phyloP scores from a whole-genome alignment of 2,113 vertebrate species.

The Phalacrocorax aristotelis region DNA sequence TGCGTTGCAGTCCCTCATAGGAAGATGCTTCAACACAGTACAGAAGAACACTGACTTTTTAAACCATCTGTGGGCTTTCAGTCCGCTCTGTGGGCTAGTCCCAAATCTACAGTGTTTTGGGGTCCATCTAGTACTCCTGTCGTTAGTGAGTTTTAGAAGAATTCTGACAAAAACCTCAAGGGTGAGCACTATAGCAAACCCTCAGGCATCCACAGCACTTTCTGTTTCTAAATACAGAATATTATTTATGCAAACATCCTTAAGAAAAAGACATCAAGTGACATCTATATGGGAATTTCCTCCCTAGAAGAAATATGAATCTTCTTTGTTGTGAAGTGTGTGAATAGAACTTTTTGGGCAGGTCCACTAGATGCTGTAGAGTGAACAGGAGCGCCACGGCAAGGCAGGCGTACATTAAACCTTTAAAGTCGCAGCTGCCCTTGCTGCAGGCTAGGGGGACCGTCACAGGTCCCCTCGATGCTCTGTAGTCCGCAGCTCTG shows the following conservation, averaged over 20 bases:
- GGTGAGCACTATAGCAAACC: not conserved
- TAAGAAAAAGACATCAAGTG: not conserved
- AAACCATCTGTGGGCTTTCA: not conserved
- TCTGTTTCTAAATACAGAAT: not conserved
- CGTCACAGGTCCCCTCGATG: not conserved
- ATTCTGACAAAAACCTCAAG: not conserved
- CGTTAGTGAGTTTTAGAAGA: not conserved
- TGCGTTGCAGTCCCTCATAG: accelerated
- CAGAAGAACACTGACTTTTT: too few species aligned
- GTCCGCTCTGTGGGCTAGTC: not conserved
- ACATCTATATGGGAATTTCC: not conserved
- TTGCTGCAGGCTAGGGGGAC: not conserved
- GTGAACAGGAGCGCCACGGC: accelerated
- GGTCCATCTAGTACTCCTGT: not conserved
- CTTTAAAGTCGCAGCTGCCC: not conserved
- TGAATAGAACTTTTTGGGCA: not conserved
- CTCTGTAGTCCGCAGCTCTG: not conserved
- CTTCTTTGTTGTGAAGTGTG: accelerated
- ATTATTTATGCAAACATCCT: not conserved
- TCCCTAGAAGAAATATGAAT: not conserved
- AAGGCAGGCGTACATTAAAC: accelerated
- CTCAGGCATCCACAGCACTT: accelerated
- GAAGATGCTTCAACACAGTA: not conserved
- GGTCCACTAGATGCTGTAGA: accelerated
- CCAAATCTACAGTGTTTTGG: not conserved